Evolutionary conservation across 2,888 invertebrate genomes (phyloP), one percentile per base, ranked within the genome.

Genomic region (Allygus modestus): DNA sequence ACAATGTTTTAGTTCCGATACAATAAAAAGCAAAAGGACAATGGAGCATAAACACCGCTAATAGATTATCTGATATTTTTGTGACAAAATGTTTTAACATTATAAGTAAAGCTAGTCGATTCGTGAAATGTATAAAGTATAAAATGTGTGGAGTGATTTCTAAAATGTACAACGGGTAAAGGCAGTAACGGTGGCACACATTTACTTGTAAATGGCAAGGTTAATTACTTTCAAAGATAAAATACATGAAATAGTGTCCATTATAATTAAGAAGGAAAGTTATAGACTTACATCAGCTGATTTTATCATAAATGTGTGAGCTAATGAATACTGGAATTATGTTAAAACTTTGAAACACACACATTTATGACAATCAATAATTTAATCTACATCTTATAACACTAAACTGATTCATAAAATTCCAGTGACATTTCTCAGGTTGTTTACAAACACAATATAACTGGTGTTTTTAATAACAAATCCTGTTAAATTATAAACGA

Each of bases 81-180:
- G n/a, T 17, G 54, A 54, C 11, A 54, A 11, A 7, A 46, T 46
- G 9, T 15, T 46, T 46, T 7, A 65, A 65, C 65, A 65, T 11
- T 31, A 65, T 28, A 28, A 65, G 2, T 65, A 65, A 65, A 65
- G 26, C 28, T 65, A 31, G 15, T 28, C 9, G 9, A 58, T 65
- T 65, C 0, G 31, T 28, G 65, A 65, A 65, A 28, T 28, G 65
- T 65, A 51, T 17, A 28, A 28, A 65, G 28, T 65, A 28, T 15
- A 65, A 65, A 65, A 28, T 15, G 15, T 65, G 58, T 65, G 65
- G 31, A 65, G 28, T 65, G 65, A 28, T 65, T 28, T 65, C 65
- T 11, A 65, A 65, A 65, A 1, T 20, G 9, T 65, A 65, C 26
- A 15, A 65, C 2, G 20, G 65, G 2, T 65, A 31, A 65, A 65